Conservation (phyloP, 1,140 invertebrate species). For the Vanessa atalanta region DNA sequence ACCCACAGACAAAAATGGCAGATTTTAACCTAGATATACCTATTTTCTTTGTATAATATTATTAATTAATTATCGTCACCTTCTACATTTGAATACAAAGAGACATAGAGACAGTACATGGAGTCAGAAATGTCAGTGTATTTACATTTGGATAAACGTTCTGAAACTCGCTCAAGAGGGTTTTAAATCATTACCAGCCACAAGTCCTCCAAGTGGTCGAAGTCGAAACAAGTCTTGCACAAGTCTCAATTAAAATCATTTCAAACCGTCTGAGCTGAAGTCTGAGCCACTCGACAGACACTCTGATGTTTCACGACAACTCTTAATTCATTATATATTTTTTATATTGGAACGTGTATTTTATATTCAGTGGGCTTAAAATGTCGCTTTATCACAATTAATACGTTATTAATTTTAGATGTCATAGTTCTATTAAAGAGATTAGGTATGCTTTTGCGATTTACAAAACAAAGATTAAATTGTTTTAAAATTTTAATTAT, state of each 20-base stretch:
- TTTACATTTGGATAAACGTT: slow-evolving; percentile 1
- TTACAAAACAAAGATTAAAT: no score
- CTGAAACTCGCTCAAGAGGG: background rate
- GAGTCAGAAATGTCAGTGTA: background rate
- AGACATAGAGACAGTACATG: background rate
- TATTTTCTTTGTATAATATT: no score
- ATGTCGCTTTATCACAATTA: background rate
- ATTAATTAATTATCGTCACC: no score
- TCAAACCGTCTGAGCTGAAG: slow-evolving; percentile 24
- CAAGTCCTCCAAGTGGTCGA: slow-evolving; percentile 4
- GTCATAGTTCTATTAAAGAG: no score
- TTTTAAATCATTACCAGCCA: slow-evolving; percentile 4
- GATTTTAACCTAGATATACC: no score
- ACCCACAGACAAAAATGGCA: no score
- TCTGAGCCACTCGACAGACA: slow-evolving; percentile 27
- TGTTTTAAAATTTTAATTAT: no score
- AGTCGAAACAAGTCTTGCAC: slow-evolving; percentile 1
- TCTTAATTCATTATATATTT: slow-evolving; percentile 35
- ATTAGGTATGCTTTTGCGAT: no score
- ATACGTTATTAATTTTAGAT: background rate
- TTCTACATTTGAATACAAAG: background rate
- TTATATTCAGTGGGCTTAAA: background rate
- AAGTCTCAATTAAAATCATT: slow-evolving; percentile 25
- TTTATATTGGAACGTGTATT: slow-evolving; percentile 32
- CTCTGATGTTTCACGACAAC: slow-evolving; percentile 26